phyloP scores from a whole-genome alignment of 2,888 invertebrate species.

The Cremastinae sp. region DNA sequence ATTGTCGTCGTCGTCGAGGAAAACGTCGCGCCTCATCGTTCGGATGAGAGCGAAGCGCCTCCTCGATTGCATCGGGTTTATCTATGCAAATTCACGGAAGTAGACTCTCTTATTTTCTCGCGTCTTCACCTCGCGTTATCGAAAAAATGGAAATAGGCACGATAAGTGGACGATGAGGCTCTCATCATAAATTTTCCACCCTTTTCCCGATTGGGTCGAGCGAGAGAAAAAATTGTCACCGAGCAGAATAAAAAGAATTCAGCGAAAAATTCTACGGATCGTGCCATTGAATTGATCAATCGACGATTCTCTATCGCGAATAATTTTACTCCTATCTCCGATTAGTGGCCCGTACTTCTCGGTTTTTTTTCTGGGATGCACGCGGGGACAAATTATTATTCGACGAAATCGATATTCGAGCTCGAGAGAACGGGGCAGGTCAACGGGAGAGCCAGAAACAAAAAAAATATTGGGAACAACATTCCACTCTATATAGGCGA shows the following conservation, averaged over 20 bases:
- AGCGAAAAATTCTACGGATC: background rate
- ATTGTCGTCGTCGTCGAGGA: constrained; percentile 51
- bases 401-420: background rate
- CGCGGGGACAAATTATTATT: background rate
- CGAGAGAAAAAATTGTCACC: constrained; percentile 17
- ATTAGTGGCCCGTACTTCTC: background rate
- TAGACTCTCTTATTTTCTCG: constrained; percentile 29
- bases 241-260: constrained; percentile 7
- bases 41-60: constrained; percentile 53
- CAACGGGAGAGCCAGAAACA: background rate
- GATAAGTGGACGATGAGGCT: constrained; percentile 16
- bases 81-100: constrained; percentile 54
- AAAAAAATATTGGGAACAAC: background rate
- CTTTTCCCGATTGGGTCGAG: constrained; percentile 18
- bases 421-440: background rate
- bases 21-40: constrained; percentile 26
- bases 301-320: background rate
- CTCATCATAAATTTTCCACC: constrained; percentile 30
- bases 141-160: constrained; percentile 4
- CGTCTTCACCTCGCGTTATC: background rate
- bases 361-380: too few species aligned
- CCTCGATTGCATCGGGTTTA: constrained; percentile 55
- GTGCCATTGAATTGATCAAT: constrained; percentile 20
- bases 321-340: background rate
- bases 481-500: background rate